A percentile compares a stretch with the other conserved stretches of the same genome.
phyloP scores from a whole-genome alignment of 2,888 invertebrate species.

The Panzeria rudis region DNA sequence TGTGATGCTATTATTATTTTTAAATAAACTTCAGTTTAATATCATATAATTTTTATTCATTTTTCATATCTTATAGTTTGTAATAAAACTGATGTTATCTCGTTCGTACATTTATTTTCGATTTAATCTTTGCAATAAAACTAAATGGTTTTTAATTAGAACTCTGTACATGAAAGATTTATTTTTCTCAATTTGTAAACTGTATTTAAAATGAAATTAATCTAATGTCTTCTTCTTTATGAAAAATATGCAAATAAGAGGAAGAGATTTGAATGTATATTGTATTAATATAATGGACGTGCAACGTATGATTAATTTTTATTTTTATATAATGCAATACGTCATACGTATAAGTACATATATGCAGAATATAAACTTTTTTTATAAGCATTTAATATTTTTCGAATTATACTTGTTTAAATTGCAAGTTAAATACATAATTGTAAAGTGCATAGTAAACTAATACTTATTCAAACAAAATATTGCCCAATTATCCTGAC shows the following conservation, averaged over 20 bases:
- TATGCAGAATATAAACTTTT: too few relatives aligned
- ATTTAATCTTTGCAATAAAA: conserved; percentile 52
- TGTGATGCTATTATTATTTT: background rate
- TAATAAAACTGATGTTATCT: conserved; percentile 50
- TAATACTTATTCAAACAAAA: too few relatives aligned
- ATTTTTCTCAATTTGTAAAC: conserved; percentile 9
- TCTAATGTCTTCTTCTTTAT: background rate
- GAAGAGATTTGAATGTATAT: background rate
- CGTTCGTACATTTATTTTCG: conserved; percentile 41
- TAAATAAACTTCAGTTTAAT: conserved; percentile 20
- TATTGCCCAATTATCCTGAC: too few relatives aligned
- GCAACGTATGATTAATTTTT: conserved; percentile 11
- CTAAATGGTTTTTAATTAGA: conserved; percentile 63
- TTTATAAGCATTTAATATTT: too few relatives aligned
- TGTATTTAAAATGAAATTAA: conserved; percentile 30
- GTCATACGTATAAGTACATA: background rate
- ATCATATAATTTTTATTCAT: conserved; percentile 22
- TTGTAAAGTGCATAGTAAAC: too few relatives aligned
- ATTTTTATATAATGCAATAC: background rate
- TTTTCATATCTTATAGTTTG: conserved; percentile 39
- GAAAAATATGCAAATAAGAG: background rate
- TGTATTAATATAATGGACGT: background rate
- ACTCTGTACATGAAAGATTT: conserved; percentile 16
- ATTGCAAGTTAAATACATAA: too few relatives aligned
- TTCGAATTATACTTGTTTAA: too few relatives aligned